A percentile compares a stretch with the other conserved stretches of the same genome.
Conservation (phyloP, 2,888 invertebrate species). For the Yponomeuta sedellus region DNA sequence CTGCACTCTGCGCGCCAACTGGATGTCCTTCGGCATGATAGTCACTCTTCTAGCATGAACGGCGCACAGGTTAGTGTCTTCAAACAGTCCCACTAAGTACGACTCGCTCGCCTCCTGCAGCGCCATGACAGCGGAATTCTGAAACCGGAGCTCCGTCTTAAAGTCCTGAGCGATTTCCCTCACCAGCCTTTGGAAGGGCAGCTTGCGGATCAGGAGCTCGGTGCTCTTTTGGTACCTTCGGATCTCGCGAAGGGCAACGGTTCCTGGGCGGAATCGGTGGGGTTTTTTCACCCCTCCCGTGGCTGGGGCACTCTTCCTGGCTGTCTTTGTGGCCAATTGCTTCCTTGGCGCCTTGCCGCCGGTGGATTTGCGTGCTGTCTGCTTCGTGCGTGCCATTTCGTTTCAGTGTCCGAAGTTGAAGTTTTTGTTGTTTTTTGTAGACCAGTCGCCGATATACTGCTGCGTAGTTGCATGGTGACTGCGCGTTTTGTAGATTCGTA, state of each 20-base stretch:
- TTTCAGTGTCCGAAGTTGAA: too few species aligned
- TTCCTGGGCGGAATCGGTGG: constrained; percentile 82
- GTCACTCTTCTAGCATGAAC: constrained; percentile 79
- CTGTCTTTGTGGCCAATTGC: constrained; percentile 83
- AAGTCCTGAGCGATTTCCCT: constrained; percentile 86
- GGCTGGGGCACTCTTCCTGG: constrained; percentile 82
- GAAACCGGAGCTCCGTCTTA: constrained; percentile 82
- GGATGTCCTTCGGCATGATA: constrained; percentile 62
- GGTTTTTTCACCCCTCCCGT: constrained; percentile 86
- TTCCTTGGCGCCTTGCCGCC: constrained; percentile 85
- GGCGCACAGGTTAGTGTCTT: constrained; percentile 87
- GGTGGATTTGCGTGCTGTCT: constrained; percentile 84
- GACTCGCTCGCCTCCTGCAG: constrained; percentile 79
- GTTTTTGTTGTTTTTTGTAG: neutral
- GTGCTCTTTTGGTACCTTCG: constrained; percentile 85
- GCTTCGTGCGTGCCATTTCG: constrained; percentile 84
- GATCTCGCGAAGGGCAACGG: constrained; percentile 82
- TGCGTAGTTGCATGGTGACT: neutral
- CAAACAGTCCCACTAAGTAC: constrained; percentile 82
- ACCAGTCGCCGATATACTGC: neutral
- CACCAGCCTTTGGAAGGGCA: constrained; percentile 84
- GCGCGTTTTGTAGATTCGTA: too few species aligned
- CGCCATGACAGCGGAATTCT: constrained; percentile 82
- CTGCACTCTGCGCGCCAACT: constrained; percentile 52
- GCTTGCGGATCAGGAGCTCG: constrained; percentile 81